Conservation (phyloP, 2,888 invertebrate genomes). For the Platycheirus albimanus region DNA sequence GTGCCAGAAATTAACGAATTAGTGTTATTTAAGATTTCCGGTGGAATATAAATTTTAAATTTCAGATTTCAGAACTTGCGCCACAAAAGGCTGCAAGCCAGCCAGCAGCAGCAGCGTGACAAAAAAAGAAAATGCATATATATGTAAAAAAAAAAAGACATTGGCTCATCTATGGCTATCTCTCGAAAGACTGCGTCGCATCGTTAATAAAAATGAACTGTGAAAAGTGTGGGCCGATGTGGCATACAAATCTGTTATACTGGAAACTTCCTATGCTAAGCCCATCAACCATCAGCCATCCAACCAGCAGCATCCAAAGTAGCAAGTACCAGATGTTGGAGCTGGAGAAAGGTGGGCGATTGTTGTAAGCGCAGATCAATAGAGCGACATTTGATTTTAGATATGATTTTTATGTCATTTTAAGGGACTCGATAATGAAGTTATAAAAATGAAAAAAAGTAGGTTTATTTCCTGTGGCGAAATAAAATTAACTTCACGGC, state of each 20-base stretch:
- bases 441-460: conserved; percentile 57
- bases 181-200: conserved; percentile 4
- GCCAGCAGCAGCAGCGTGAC: conserved; percentile 10
- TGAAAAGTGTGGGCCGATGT: conserved; percentile 70
- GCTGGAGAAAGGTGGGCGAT: conserved; percentile 58
- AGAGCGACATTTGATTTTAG: conserved; percentile 46
- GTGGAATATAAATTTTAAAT: conserved; percentile 55
- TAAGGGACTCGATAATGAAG: conserved; percentile 66
- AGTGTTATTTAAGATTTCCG: conserved; percentile 66
- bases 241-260: conserved; percentile 40
- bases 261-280: conserved; percentile 3
- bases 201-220: conserved; percentile 54
- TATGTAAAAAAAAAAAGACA: too few species aligned
- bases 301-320: conserved; percentile 37
- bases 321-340: conserved; percentile 49
- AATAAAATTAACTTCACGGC: conserved; percentile 18
- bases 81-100: conserved; percentile 44
- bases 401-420: conserved; percentile 59
- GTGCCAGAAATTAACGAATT: conserved; percentile 46
- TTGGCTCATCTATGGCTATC: conserved; percentile 35
- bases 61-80: conserved; percentile 67
- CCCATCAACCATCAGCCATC: too few species aligned
- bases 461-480: conserved; percentile 49
- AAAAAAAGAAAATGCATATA: conserved; percentile 48
- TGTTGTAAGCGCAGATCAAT: conserved; percentile 60